These are phyloP conservation scores for Rhopalosiphum maidis DNA, from an alignment of 1,140 invertebrate species.

Conservation along the genomic window DNA sequence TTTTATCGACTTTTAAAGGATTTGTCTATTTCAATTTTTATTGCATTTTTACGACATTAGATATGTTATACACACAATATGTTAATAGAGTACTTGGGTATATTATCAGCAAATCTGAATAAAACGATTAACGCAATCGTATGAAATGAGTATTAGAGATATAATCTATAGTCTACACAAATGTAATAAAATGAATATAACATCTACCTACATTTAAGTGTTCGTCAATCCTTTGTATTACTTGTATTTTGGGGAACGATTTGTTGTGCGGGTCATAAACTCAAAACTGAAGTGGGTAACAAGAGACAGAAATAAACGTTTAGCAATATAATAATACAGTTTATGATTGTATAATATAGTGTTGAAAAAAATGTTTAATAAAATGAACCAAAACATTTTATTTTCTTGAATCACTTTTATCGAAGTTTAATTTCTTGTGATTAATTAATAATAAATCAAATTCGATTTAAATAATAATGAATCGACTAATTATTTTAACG, in stretches of 20 bases:
- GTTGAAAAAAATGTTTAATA: background rate
- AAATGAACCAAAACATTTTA: background rate
- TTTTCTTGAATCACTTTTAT: background rate
- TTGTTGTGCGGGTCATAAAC: slow-evolving; percentile 8
- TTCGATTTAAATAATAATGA: background rate
- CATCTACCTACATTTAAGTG: background rate
- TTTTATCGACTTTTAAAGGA: slow-evolving; percentile 34
- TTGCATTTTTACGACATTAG: background rate
- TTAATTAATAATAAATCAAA: background rate
- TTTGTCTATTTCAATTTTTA: slow-evolving; percentile 35
- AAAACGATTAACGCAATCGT: slow-evolving; percentile 6
- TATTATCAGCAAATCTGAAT: background rate
- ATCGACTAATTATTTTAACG: background rate
- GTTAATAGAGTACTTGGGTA: background rate
- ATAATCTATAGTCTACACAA: background rate
- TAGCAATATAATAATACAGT: background rate
- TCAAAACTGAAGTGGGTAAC: slow-evolving; percentile 5
- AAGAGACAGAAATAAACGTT: background rate
- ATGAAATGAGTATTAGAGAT: background rate
- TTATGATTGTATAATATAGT: background rate
- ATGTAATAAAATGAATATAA: background rate
- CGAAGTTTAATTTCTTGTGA: background rate
- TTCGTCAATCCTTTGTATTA: background rate
- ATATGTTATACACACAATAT: background rate
- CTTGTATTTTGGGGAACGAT: background rate